Percentiles rank a stretch among this genome's conserved stretches.
Conservation (phyloP, 2,888 invertebrate genomes). For the Rotaria sp. region DNA sequence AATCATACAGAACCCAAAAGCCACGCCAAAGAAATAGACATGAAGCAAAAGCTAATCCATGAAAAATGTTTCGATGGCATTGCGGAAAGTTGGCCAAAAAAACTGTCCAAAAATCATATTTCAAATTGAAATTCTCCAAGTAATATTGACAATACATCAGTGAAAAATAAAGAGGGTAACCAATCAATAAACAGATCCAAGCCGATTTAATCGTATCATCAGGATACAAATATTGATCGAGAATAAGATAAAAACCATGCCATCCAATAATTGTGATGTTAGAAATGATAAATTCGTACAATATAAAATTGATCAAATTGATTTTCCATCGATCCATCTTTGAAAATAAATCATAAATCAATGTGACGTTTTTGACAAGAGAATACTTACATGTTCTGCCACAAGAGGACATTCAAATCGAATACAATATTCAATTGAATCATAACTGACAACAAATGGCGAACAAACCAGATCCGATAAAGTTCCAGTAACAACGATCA, state of each 20-base stretch:
- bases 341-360: neutral
- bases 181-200: conserved; percentile 8
- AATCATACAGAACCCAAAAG: neutral
- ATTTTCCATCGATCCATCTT: conserved; percentile 5
- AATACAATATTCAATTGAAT: neutral
- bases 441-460: conserved; percentile 1
- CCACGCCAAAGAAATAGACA: neutral
- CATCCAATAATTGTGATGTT: neutral
- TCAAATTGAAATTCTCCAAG: neutral
- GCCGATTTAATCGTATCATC: neutral
- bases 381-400: neutral
- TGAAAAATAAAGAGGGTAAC: neutral
- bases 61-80: neutral
- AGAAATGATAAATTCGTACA: neutral
- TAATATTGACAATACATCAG: conserved; percentile 8
- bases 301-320: conserved; percentile 11
- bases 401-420: neutral
- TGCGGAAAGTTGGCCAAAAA: neutral
- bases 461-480: neutral
- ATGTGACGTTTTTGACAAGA: too few relatives aligned
- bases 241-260: neutral
- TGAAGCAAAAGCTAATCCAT: neutral
- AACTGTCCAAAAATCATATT: neutral
- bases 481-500: neutral
- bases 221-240: conserved; percentile 2